Evolutionary conservation across 2,113 vertebrate species (phyloP), one percentile per base, ranked within the genome.

Genomic region (Fregata magnificens): DNA sequence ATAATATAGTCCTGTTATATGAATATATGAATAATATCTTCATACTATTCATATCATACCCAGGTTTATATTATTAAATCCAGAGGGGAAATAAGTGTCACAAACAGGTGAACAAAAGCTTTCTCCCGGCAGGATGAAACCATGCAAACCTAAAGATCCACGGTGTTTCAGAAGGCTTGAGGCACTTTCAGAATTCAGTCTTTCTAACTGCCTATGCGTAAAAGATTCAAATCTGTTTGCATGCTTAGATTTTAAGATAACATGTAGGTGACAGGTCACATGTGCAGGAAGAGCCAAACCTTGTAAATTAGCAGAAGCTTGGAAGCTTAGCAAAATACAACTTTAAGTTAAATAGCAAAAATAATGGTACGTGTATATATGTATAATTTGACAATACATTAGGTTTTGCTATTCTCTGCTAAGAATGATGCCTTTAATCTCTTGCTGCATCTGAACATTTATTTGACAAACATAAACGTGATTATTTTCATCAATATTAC

Each of bases 341-440:
- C 62, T 73, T 82, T 52, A 83, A 76, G n/a, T 88, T 93, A 93
- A 92, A 91, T 56, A 66, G 93, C 55, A 85, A 92, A 87, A 95
- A 58, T 76, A 90, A 76, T 85, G 31, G 28, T 74, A 63, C 82
- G 74, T 70, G 18, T 71, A 42, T 66, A 49, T 28, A 53, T 50
- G 49, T 73, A 29, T 88, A 89, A 95, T 94, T 93, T 81, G 81
- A 87, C 81, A 80, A 65, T 87, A 52, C 17, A 20, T 85, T 90
- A 88, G 55, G 26, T 89, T 94, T 94, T 94, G 61, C 69, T 93
- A 13, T 92, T 91, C 42, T 82, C 36, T 84, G 49, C 71, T 88
- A 95, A 90, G 89, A 97, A 96, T 95, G 74, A 96, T 97, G 79
- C 78, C 74, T 97, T 97, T 97, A 98, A 98, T 98, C 88, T 96